Evolutionary conservation across 2,113 vertebrate species (phyloP).

Genomic region (Nibea coibor): DNA sequence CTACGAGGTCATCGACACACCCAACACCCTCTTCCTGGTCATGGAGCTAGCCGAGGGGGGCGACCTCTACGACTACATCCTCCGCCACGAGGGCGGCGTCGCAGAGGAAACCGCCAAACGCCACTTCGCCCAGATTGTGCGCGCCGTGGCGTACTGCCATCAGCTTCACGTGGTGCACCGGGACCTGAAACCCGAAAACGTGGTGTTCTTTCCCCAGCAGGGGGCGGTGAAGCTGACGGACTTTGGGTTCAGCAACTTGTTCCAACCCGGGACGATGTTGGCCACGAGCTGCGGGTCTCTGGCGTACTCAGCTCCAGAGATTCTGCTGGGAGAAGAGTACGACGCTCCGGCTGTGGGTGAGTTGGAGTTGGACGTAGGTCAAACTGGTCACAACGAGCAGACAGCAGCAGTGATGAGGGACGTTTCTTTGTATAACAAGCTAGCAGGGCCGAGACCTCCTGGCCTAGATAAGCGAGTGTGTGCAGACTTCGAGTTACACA

Average conservation of each 20-base stretch:
- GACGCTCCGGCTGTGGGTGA: conserved; percentile 91
- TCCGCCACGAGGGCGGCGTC: conserved; percentile 88
- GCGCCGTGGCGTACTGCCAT: conserved; percentile 91
- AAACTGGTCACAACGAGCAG: no score
- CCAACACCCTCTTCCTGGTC: conserved; percentile 90
- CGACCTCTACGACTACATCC: conserved; percentile 92
- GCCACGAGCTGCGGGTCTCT: conserved; percentile 91
- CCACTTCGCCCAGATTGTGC: conserved; percentile 90
- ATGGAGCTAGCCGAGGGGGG: conserved; percentile 92
- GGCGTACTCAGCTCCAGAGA: conserved; percentile 91
- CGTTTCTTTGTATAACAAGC: background rate
- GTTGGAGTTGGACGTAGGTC: conserved; percentile 31
- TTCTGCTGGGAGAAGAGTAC: conserved; percentile 91
- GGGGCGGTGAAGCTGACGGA: conserved; percentile 91
- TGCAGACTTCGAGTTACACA: background rate
- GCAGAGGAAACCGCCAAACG: conserved; percentile 85
- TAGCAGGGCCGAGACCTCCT: background rate
- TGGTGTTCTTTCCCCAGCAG: conserved; percentile 91
- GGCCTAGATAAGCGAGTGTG: background rate
- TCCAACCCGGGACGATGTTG: conserved; percentile 90
- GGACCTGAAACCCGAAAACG: conserved; percentile 92
- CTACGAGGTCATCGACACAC: conserved; percentile 92
- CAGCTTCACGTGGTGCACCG: conserved; percentile 91
- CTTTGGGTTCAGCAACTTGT: conserved; percentile 92
- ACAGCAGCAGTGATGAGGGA: background rate